Evolutionary conservation across 2,888 invertebrate species (phyloP).

Genomic region (Taenaris catops): DNA sequence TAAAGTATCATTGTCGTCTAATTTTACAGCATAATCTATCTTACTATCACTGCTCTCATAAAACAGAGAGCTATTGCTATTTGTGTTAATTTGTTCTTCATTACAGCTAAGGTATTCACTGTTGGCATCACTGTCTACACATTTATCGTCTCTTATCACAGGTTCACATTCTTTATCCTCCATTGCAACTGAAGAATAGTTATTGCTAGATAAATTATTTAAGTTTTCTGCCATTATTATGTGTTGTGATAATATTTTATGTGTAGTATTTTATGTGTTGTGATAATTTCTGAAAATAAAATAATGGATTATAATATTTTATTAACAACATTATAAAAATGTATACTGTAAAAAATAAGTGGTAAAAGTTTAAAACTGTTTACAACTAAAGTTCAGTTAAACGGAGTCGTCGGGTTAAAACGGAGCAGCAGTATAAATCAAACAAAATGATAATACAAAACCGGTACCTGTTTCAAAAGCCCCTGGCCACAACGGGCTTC

Average conservation of each 20-base stretch:
- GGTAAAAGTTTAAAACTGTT: no score
- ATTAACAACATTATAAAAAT: no score
- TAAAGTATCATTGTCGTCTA: constrained; percentile 72
- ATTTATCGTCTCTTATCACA: constrained; percentile 53
- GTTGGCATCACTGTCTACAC: constrained; percentile 60
- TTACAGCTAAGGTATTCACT: constrained; percentile 63
- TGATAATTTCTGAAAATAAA: no score
- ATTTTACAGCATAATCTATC: constrained; percentile 67
- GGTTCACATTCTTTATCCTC: constrained; percentile 40
- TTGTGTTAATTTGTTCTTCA: constrained; percentile 61
- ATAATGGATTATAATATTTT: no score
- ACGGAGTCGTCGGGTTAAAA: constrained; percentile 43
- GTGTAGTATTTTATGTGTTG: no score
- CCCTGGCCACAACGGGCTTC: constrained; percentile 67
- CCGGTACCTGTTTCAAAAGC: constrained; percentile 76
- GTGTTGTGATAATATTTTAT: no score
- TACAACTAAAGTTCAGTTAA: constrained; percentile 32
- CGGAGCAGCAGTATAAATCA: constrained; percentile 61
- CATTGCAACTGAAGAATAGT: constrained; percentile 27
- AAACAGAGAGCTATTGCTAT: constrained; percentile 67
- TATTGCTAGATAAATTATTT: constrained; percentile 26
- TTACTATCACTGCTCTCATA: constrained; percentile 76
- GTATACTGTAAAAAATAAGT: no score
- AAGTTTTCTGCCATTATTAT: constrained; percentile 19
- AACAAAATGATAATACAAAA: constrained; percentile 76